Percentiles rank a stretch among this genome's conserved stretches.
Conservation (phyloP, 2,797 vertebrate species). For the Lutjanus campechanus region DNA sequence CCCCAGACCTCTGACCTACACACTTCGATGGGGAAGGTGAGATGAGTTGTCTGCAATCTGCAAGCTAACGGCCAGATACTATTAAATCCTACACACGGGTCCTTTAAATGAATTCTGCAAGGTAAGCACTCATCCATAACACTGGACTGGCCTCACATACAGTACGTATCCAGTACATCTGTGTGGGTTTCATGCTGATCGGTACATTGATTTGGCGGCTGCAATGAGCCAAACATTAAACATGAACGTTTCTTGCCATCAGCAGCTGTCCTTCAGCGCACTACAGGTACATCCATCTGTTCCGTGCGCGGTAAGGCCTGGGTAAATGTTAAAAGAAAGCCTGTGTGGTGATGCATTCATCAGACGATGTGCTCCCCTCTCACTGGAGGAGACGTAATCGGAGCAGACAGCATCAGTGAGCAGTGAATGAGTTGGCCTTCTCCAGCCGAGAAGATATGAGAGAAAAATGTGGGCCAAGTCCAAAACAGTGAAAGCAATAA, state of each 20-base stretch:
- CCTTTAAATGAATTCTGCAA: neutral
- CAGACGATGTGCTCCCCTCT: neutral
- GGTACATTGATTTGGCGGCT: neutral
- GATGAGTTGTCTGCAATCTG: too few species aligned
- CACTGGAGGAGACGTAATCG: conserved; percentile 33
- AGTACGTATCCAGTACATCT: neutral
- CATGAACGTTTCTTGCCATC: neutral
- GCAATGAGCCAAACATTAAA: conserved; percentile 15
- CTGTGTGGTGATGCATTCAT: conserved; percentile 15
- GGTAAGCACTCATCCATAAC: neutral
- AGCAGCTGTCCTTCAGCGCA: conserved; percentile 15
- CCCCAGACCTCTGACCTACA: too few species aligned
- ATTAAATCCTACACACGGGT: too few species aligned
- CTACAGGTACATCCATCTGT: conserved; percentile 38
- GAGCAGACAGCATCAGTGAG: conserved; percentile 59
- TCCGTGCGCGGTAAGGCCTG: neutral
- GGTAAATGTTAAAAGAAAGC: conserved; percentile 24
- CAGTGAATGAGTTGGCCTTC: conserved; percentile 35
- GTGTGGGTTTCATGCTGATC: neutral
- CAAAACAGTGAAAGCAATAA: conserved; percentile 28
- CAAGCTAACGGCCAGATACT: too few species aligned
- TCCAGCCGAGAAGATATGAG: conserved; percentile 31
- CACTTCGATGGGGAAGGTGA: too few species aligned
- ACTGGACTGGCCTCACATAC: neutral
- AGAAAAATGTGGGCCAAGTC: conserved; percentile 21